Evolutionary conservation across 2,888 invertebrate genomes (phyloP).

Genomic region (Leucozona laternaria): DNA sequence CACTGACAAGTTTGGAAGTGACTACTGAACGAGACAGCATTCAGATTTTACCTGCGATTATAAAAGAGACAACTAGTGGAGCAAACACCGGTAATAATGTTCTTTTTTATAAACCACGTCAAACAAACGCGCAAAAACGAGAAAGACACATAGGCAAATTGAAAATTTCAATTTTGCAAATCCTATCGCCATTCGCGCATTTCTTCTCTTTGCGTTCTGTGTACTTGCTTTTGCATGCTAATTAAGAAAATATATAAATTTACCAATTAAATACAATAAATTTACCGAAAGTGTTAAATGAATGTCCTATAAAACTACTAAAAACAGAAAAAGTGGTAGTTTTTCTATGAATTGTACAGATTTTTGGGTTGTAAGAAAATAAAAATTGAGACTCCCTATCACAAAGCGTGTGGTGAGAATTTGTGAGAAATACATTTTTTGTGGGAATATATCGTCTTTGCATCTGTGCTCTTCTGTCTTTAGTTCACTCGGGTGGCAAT

Average conservation of each 20-base stretch:
- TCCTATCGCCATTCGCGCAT: conserved; percentile 71
- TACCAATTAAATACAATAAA: neutral
- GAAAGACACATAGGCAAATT: conserved; percentile 21
- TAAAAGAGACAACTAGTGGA: neutral
- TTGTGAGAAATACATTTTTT: conserved; percentile 40
- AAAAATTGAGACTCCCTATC: conserved; percentile 38
- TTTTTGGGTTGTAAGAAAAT: conserved; percentile 6
- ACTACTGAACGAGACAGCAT: neutral
- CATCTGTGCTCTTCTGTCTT: conserved; percentile 30
- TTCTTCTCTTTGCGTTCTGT: conserved; percentile 51
- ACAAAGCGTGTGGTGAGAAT: conserved; percentile 72
- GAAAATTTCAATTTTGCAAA: conserved; percentile 58
- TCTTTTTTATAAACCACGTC: neutral
- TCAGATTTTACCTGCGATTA: neutral
- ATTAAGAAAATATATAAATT: conserved; percentile 28
- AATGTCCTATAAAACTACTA: neutral
- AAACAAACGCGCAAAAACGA: conserved; percentile 31
- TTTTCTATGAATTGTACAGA: conserved; percentile 18
- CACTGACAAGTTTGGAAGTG: neutral
- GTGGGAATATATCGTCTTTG: conserved; percentile 3
- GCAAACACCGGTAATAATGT: conserved; percentile 49
- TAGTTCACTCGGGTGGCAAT: conserved; percentile 16
- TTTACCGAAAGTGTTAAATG: neutral
- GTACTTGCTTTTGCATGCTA: conserved; percentile 36
- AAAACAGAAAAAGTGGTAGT: neutral